phyloP scores from a whole-genome alignment of 2,888 invertebrate species.

The Idaea dimidiata region DNA sequence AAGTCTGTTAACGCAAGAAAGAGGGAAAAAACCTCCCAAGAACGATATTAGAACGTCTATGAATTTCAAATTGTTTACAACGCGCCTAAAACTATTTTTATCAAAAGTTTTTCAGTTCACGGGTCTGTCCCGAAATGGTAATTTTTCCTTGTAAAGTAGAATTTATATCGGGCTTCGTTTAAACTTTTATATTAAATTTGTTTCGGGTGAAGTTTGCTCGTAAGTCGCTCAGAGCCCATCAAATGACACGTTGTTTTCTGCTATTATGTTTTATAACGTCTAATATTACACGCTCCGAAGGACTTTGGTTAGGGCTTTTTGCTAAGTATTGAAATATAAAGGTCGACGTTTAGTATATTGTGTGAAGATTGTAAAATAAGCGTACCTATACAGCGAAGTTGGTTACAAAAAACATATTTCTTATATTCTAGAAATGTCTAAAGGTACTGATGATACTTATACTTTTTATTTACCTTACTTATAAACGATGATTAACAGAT shows the following conservation, averaged over 20 bases:
- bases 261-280: neutral
- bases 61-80: conserved; percentile 8
- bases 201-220: conserved; percentile 32
- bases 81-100: conserved; percentile 21
- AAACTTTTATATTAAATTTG: conserved; percentile 52
- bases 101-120: conserved; percentile 15
- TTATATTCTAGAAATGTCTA: too few relatives aligned
- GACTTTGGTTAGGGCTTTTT: neutral
- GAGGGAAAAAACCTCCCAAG: neutral
- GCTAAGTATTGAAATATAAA: neutral
- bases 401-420: too few relatives aligned
- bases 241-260: conserved; percentile 18
- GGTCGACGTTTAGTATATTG: neutral
- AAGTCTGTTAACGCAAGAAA: neutral
- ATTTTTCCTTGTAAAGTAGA: conserved; percentile 34
- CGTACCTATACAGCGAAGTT: too few relatives aligned
- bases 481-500: too few relatives aligned
- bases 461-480: too few relatives aligned
- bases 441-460: too few relatives aligned
- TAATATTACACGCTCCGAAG: neutral
- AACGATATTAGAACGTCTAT: conserved; percentile 4
- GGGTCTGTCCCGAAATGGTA: conserved; percentile 28
- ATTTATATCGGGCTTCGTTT: conserved; percentile 35
- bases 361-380: neutral
- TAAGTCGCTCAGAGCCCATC: conserved; percentile 25